A percentile compares a stretch with the other conserved stretches of the same genome.
Conservation (phyloP, 2,888 invertebrate genomes). For the Troilus luridus region DNA sequence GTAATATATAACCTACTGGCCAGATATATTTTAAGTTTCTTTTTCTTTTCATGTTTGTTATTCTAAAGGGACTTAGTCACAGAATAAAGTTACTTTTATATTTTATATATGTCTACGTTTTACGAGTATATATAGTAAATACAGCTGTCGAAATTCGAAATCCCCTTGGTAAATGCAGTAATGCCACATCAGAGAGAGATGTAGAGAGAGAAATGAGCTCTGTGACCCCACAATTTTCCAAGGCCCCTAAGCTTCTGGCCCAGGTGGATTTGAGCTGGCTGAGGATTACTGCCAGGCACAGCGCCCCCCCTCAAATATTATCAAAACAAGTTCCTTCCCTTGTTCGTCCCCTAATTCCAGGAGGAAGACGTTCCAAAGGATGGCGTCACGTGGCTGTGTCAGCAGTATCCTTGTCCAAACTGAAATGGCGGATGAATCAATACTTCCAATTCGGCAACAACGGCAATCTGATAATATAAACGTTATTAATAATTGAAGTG, state of each 20-base stretch:
- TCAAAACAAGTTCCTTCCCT: constrained; percentile 1
- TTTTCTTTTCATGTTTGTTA: no score
- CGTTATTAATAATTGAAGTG: no score
- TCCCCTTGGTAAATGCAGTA: background rate
- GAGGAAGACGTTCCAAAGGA: background rate
- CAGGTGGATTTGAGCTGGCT: constrained; percentile 35
- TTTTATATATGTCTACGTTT: no score
- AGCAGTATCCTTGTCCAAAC: background rate
- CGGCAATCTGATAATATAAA: no score
- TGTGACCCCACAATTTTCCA: background rate
- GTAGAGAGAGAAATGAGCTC: background rate
- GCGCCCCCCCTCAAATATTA: constrained; percentile 17
- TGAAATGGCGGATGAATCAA: background rate
- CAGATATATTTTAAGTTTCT: no score
- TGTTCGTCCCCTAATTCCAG: background rate
- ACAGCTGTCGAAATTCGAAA: no score
- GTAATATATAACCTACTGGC: no score
- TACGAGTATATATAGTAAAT: no score
- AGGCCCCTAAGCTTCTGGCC: constrained; percentile 9
- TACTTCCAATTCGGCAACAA: background rate
- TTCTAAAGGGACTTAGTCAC: no score
- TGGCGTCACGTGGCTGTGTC: background rate
- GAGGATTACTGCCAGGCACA: background rate
- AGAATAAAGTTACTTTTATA: no score
- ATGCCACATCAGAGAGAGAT: background rate